Conservation (phyloP, 2,888 invertebrate genomes). For the Cryptus armator region DNA sequence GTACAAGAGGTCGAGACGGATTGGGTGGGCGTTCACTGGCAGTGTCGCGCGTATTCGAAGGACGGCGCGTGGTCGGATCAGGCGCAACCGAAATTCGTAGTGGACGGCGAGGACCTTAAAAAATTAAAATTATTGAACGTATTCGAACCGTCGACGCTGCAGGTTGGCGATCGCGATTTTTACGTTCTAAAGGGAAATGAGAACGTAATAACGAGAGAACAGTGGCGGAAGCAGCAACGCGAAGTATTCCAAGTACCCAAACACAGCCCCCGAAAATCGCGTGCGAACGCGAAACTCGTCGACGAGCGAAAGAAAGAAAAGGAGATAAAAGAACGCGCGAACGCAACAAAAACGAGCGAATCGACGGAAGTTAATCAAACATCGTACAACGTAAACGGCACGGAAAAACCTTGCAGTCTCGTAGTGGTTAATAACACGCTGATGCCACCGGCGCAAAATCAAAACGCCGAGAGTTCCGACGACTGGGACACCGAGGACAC, state of each 20-base stretch:
- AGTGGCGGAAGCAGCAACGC: conserved; percentile 88
- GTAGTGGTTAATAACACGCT: conserved; percentile 72
- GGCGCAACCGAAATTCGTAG: conserved; percentile 89
- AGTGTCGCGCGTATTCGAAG: conserved; percentile 90
- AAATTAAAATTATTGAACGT: conserved; percentile 94
- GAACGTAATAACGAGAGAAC: conserved; percentile 90
- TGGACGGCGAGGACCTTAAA: conserved; percentile 92
- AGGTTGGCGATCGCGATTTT: conserved; percentile 95
- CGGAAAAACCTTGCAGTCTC: conserved; percentile 68
- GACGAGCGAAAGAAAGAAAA: conserved; percentile 77
- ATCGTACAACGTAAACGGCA: conserved; percentile 71
- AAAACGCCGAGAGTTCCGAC: conserved; percentile 82
- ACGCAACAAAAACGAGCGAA: conserved; percentile 43
- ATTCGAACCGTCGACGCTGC: conserved; percentile 94
- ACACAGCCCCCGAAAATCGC: conserved; percentile 81
- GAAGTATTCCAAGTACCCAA: conserved; percentile 83
- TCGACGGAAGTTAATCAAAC: conserved; percentile 55
- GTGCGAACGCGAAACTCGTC: conserved; percentile 75
- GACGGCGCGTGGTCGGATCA: conserved; percentile 87
- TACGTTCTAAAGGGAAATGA: conserved; percentile 92
- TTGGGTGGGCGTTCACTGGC: conserved; percentile 95
- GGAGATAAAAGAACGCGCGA: conserved; percentile 69
- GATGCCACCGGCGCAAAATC: conserved; percentile 76
- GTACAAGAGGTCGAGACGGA: conserved; percentile 94
- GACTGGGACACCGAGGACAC: conserved; percentile 86